Base-by-base conservation (phyloP, 2,888 invertebrate genomes). In the Pollenia angustigena region DNA sequence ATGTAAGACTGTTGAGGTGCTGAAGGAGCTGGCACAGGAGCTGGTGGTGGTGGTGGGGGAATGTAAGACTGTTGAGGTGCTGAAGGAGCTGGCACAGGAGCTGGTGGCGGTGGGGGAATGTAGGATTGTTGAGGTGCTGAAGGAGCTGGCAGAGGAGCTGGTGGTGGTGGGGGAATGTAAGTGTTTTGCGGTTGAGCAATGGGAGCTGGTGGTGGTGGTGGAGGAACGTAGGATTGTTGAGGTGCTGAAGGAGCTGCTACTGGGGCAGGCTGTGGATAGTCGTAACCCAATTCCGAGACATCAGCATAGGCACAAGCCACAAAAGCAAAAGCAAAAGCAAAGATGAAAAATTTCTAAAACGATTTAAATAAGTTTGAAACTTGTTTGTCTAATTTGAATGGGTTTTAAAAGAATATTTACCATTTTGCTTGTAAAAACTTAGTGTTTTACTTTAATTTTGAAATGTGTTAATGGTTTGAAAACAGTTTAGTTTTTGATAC, bases 261-360 rank as follows among this genome's bases (percentile, higher is more conserved):
- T 32, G 6, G 68, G 23, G 79, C 81, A 7, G 82, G 76, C 68
- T 75, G 62, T 3, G 60, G 72, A 64, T 87, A 87, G 32, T 75
- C 75, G 60, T 87, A 88, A 14, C 85, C 85, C 81, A 82, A 81
- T 54, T 87, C 85, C 14, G 85, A 82, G 23, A 83, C 86, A 80
- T 85, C 87, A 62, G 85, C 88, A 14, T 80, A 72, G 23, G 44
- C 82, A 44, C 82, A 80, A n/a, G 69, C 81, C 48, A 82, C 76
- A 11, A 87, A 81, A 62, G 79, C 81, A 66, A n/a, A n/a, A n/a
- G n/a, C n/a, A n/a, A 88, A 56, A 16, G 60, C 60, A 44, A 81
- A 11, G 46, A 85, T 4, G 14, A 85, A 4, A 62, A 85, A 75
- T 80, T 87, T 85, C 88, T 88, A 46, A 75, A 81, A 66, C 44